These are phyloP conservation scores for Choloepus hoffmanni DNA, from an alignment of 2,113 vertebrate species.

Conservation along the genomic window DNA sequence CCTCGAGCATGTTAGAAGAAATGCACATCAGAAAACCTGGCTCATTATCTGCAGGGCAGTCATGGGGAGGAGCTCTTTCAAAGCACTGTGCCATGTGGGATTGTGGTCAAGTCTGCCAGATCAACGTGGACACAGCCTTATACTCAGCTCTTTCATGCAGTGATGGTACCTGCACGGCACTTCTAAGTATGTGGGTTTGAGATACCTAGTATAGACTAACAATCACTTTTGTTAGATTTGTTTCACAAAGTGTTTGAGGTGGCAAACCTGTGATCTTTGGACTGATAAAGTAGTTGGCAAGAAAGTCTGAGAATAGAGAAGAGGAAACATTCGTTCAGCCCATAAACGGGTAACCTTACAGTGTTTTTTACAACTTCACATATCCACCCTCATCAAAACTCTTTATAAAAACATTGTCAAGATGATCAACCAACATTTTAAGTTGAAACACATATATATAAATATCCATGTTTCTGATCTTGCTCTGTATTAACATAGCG, in stretches of 20 bases:
- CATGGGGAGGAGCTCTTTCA: neutral
- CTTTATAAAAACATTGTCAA: slow-evolving; percentile 32
- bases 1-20: neutral
- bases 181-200: neutral
- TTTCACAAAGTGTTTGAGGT: neutral
- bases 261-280: neutral
- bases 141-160: neutral
- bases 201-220: neutral
- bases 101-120: neutral
- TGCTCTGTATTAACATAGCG: slow-evolving; percentile 20
- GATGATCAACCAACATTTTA: slow-evolving; percentile 60
- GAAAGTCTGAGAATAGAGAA: slow-evolving; percentile 30
- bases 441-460: slow-evolving; percentile 14
- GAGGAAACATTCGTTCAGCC: neutral
- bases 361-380: slow-evolving; percentile 47
- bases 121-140: neutral
- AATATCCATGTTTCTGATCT: slow-evolving; percentile 51
- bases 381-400: neutral
- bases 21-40: neutral
- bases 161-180: neutral
- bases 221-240: neutral
- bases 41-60: neutral
- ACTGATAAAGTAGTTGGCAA: slow-evolving; percentile 8
- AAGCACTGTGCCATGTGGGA: neutral
- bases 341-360: slow-evolving; percentile 8